A percentile compares a stretch with the other conserved stretches of the same genome.
Conservation (phyloP, 92 coral and sea anemone genomes). For the Epizoanthus scotinus region DNA sequence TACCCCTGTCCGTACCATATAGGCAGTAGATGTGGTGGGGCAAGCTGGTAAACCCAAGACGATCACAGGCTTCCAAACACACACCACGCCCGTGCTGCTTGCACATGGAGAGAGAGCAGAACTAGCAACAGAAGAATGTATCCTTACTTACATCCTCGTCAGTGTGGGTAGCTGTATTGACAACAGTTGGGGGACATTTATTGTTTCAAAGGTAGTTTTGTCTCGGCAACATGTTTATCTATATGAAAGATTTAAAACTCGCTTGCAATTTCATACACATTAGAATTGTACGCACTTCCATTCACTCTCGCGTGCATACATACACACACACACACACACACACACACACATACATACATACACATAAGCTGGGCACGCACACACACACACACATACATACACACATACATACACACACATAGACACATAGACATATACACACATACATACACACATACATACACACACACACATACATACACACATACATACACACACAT, state of each 20-base stretch:
- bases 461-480: no score
- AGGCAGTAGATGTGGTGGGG: conserved; percentile 99
- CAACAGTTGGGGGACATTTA: no score
- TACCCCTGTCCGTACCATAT: not conserved
- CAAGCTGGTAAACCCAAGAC: conserved; percentile 99
- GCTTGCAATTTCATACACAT: not conserved
- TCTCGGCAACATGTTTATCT: no score
- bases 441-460: no score
- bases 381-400: not conserved
- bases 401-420: no score
- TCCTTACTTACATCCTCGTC: conserved; percentile 59
- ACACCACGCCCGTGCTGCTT: conserved; percentile 95
- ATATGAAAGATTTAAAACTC: no score
- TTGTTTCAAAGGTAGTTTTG: no score
- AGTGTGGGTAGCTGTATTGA: no score
- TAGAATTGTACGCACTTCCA: not conserved
- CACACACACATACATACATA: not conserved
- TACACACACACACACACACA: not conserved
- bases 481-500: no score
- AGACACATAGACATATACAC: no score
- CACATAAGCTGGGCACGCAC: not conserved
- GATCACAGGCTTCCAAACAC: conserved; percentile 98
- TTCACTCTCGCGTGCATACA: no score
- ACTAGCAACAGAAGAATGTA: conserved; percentile 98
- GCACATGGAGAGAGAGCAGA: conserved; percentile 99